These are phyloP conservation scores for Stenchaetothrips biformis DNA, from an alignment of 2,888 invertebrate species.

Conservation along the genomic window DNA sequence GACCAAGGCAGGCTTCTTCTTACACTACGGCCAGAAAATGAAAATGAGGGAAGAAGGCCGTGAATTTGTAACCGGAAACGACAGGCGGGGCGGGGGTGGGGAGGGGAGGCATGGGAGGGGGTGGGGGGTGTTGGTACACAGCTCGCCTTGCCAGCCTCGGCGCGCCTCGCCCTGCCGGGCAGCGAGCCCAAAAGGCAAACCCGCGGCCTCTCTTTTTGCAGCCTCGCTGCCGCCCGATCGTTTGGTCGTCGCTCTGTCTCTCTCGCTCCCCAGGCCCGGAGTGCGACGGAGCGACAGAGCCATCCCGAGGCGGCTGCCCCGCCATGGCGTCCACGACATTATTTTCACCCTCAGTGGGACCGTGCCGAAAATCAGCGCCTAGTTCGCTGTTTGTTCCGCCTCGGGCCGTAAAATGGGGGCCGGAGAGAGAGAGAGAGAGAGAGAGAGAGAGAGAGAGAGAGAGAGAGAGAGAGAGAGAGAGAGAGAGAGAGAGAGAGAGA, in stretches of 20 bases:
- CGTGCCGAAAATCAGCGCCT: slow-evolving; percentile 14
- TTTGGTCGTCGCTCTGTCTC: background rate
- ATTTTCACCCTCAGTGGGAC: background rate
- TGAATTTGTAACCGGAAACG: too few relatives aligned
- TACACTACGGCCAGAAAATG: too few relatives aligned
- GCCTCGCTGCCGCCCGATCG: background rate
- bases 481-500: background rate
- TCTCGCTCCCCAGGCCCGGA: background rate
- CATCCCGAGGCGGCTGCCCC: background rate
- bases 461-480: background rate
- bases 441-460: background rate
- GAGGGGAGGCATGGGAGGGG: too few relatives aligned
- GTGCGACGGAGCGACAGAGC: background rate
- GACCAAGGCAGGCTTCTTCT: too few relatives aligned
- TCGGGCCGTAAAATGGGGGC: background rate
- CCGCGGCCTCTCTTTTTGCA: background rate
- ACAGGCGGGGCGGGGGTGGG: too few relatives aligned
- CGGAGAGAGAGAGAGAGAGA: background rate
- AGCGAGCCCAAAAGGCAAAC: background rate
- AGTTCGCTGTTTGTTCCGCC: slow-evolving; percentile 12
- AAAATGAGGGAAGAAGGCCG: too few relatives aligned
- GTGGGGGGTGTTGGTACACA: too few relatives aligned
- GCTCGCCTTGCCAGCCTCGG: too few relatives aligned
- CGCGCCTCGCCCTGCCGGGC: too few relatives aligned
- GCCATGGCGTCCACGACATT: background rate